Evolutionary conservation across 1,140 invertebrate genomes (phyloP), one percentile per base, ranked within the genome.

Genomic region (Brachystomella parvula): DNA sequence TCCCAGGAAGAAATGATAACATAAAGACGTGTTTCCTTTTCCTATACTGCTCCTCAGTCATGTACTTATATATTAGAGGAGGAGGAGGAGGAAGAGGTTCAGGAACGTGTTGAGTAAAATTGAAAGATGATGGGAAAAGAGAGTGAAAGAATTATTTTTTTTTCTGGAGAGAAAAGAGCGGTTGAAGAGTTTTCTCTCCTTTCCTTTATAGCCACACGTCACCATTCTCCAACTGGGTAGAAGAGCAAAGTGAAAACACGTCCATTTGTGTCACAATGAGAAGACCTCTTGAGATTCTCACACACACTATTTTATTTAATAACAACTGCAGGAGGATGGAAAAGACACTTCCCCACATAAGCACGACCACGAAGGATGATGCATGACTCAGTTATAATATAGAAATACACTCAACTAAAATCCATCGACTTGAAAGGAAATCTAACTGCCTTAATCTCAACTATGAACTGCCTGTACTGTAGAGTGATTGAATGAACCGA

Each of bases 251-350:
- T 24, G 49, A 53, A 53, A 53, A 53, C 49, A 53, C 49, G 49
- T 53, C 49, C 49, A 53, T 53, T 53, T 53, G 6, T 53, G 49
- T 53, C 49, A 53, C 49, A 53, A 53, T 53, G 49, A 53, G 49
- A 53, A 24, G 12, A 53, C 49, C 24, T 24, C 49, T 53, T 26
- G 49, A 53, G 49, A 26, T 26, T 53, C 35, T 19, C 6, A 39
- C 35, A 17, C 6, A 39, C 35, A 17, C 6, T 53, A 6, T 53
- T 53, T 53, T 19, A 15, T 53, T 53, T 53, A 53, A 53, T 53
- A 53, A 53, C 24, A 53, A n/a, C n/a, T n/a, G 12, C 49, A 53
- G 9, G 24, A 24, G 49, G 49, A 53, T 24, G 12, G 49, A 53
- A 53, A 53, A 17, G 49, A 53, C 49, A 53, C 6, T 53, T 53